These are phyloP conservation scores for Parasteatoda lunata DNA, from an alignment of 2,888 invertebrate species.

Conservation along the genomic window DNA sequence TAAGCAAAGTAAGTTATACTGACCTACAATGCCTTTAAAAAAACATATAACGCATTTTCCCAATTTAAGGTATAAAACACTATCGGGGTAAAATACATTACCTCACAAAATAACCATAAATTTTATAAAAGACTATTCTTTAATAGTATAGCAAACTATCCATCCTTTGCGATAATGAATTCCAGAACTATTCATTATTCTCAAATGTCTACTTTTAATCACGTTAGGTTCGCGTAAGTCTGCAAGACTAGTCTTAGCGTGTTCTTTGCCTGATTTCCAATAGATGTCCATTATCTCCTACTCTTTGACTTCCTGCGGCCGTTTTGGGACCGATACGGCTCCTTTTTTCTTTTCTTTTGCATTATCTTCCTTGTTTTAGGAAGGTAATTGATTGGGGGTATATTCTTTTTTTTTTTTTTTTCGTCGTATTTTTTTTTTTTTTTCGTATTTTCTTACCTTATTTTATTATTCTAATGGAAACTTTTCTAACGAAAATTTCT, in stretches of 20 bases:
- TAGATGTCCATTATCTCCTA: slow-evolving; percentile 18
- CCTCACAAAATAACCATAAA: too few species aligned
- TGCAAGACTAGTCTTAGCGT: background rate
- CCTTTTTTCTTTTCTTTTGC: slow-evolving; percentile 21
- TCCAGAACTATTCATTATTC: background rate
- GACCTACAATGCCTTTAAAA: too few species aligned
- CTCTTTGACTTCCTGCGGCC: slow-evolving; percentile 15
- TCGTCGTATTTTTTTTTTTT: background rate
- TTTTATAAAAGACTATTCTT: too few species aligned
- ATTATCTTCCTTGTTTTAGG: slow-evolving; percentile 37
- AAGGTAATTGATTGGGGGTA: slow-evolving; percentile 51
- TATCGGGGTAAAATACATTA: too few species aligned
- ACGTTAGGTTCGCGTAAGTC: background rate
- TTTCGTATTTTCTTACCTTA: background rate
- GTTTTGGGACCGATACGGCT: slow-evolving; percentile 11
- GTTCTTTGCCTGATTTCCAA: slow-evolving; percentile 41
- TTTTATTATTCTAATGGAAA: background rate
- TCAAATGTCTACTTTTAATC: background rate
- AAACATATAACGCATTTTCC: too few species aligned
- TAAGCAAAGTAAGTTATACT: too few species aligned
- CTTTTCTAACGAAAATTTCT: background rate
- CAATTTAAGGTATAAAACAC: too few species aligned
- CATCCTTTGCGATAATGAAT: too few species aligned
- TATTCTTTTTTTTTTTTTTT: background rate
- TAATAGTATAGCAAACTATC: too few species aligned